These are phyloP conservation scores for Mythimna pallens DNA, from an alignment of 2,888 invertebrate genomes.

Conservation along the genomic window DNA sequence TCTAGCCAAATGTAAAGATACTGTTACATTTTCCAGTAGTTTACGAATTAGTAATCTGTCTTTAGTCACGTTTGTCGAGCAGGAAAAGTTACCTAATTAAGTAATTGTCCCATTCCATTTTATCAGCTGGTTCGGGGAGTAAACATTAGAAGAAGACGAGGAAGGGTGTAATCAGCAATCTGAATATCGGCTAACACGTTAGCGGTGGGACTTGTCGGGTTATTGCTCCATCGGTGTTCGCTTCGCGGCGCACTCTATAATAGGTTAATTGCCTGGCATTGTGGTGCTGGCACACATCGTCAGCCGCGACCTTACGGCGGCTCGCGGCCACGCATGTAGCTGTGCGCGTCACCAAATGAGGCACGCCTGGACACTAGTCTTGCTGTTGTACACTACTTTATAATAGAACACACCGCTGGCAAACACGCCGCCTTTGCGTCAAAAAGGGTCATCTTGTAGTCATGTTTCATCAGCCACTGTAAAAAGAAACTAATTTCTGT, in stretches of 20 bases:
- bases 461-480: conserved; percentile 41
- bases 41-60: conserved; percentile 11
- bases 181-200: conserved; percentile 75
- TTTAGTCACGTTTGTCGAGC: conserved; percentile 6
- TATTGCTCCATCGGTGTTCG: conserved; percentile 84
- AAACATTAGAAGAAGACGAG: conserved; percentile 21
- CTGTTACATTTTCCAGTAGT: conserved; percentile 15
- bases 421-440: conserved; percentile 38
- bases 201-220: conserved; percentile 79
- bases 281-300: conserved; percentile 88
- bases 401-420: conserved; percentile 51
- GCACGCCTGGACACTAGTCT: conserved; percentile 73
- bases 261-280: conserved; percentile 90
- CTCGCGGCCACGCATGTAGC: conserved; percentile 87
- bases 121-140: conserved; percentile 20
- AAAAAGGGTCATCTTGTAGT: conserved; percentile 49
- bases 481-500: conserved; percentile 47
- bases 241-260: conserved; percentile 85
- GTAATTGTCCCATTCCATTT: conserved; percentile 10
- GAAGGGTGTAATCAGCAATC: conserved; percentile 48
- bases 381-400: conserved; percentile 52
- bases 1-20: conserved; percentile 24
- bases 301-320: conserved; percentile 87
- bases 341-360: conserved; percentile 82
- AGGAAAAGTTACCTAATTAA: conserved; percentile 23